These are phyloP conservation scores for Loxodonta africana DNA, from an alignment of 2,113 vertebrate genomes.

Conservation along the genomic window DNA sequence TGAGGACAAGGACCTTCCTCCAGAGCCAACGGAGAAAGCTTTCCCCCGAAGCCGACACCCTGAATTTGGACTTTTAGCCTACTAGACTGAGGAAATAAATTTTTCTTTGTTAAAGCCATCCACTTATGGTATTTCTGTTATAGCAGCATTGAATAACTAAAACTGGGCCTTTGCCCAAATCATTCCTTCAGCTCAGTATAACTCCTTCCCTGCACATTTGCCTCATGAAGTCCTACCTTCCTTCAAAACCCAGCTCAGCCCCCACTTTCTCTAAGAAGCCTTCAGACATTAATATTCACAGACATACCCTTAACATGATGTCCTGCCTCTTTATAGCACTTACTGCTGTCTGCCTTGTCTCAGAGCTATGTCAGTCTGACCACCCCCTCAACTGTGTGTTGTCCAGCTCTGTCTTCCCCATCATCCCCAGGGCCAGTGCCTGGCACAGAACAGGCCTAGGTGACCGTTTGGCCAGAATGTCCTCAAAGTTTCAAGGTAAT, in stretches of 20 bases:
- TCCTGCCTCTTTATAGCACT: accelerated
- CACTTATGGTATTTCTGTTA: no score
- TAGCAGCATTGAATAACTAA: no score
- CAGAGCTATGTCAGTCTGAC: background rate
- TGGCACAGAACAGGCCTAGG: background rate
- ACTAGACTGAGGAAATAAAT: no score
- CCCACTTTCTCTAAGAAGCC: background rate
- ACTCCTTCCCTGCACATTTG: background rate
- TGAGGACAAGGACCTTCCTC: no score
- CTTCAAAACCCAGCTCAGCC: background rate
- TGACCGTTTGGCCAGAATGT: background rate
- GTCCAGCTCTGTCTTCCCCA: background rate
- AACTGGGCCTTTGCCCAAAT: background rate
- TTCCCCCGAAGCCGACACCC: no score
- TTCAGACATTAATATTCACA: no score
- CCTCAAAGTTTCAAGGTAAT: background rate
- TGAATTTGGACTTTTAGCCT: no score
- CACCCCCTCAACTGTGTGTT: accelerated
- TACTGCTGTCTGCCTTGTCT: background rate
- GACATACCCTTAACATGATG: background rate
- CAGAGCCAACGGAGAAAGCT: no score
- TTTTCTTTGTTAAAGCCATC: no score
- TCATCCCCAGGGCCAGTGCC: background rate
- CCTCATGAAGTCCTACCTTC: background rate
- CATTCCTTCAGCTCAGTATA: background rate